Evolutionary conservation across 2,888 invertebrate species (phyloP), one percentile per base, ranked within the genome.

Genomic region (Drosophila infuscata): DNA sequence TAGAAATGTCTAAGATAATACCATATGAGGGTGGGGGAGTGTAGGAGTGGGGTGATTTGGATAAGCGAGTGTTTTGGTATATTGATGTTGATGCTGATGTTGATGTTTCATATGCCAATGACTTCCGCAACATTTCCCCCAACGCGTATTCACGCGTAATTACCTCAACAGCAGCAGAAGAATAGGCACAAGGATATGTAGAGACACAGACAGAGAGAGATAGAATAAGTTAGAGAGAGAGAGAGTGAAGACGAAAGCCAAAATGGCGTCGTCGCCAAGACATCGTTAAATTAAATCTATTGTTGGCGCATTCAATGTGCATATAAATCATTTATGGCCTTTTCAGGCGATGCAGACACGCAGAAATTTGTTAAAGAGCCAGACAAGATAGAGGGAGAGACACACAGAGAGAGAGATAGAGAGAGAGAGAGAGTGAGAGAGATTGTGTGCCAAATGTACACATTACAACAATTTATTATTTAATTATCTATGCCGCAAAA

Each of bases 391-490:
- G 20, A n/a, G n/a, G 41, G 35, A 56, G 58, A 56, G 48, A 46
- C 46, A 49, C 30, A 11, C 33, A 46, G 12, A 3, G 9, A 5
- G 49, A 35, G 35, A n/a, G 38, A 17, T 29, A 11, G n/a, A n/a
- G 3, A 2, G 12, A 46, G 35, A 60, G 59, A 49, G 53, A 29
- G 38, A 15, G 38, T 17, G 38, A 1, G 20, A 11, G 36, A 11
- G 20, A 33, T 63, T 25, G 52, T 35, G 70, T 64, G 61, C 64
- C 67, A 82, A 84, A 82, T 82, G 74, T 79, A 82, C 82, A 82
- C 85, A 83, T 83, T 76, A 80, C 76, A 83, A 83, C 83, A 86
- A 83, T 83, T 83, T 83, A 86, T 83, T 83, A 85, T 83, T 83
- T 83, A 83, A 83, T 83, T 83, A 83, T 85, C 83, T 74, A 74